phyloP scores from a whole-genome alignment of 2,113 vertebrate genomes.

The Chaetodon trifascialis region DNA sequence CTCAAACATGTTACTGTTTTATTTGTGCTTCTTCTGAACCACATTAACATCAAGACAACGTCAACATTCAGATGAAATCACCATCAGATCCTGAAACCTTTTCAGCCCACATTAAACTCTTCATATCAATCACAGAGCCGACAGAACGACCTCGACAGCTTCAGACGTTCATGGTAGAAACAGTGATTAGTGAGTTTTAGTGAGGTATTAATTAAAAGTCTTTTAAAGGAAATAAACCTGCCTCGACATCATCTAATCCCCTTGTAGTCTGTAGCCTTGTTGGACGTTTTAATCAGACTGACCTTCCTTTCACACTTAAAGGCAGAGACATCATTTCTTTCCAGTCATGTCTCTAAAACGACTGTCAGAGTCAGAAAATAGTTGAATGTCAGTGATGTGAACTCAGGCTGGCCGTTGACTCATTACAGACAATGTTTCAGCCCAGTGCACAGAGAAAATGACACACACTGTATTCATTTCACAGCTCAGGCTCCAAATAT shows the following conservation, averaged over 20 bases:
- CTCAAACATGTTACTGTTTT: background rate
- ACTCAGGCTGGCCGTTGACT: conserved; percentile 28
- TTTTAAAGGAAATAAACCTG: background rate
- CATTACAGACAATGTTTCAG: conserved; percentile 38
- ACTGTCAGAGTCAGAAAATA: conserved; percentile 8
- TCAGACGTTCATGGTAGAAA: background rate
- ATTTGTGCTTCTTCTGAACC: background rate
- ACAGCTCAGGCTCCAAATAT: conserved; percentile 45
- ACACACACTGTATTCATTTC: conserved; percentile 40
- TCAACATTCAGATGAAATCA: background rate
- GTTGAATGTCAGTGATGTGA: conserved; percentile 37
- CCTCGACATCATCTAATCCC: background rate
- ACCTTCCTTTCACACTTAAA: conserved; percentile 11
- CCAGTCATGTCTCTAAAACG: conserved; percentile 20
- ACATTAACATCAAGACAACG: background rate
- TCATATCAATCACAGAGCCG: background rate
- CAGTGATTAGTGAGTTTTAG: background rate
- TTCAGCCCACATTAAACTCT: background rate
- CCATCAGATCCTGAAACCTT: background rate
- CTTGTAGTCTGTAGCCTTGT: background rate
- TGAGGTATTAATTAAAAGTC: background rate
- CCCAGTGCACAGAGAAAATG: conserved; percentile 50
- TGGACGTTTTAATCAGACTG: background rate
- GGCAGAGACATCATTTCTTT: background rate
- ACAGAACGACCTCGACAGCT: background rate